A percentile compares a stretch with the other conserved stretches of the same genome.
phyloP scores from a whole-genome alignment of 2,888 invertebrate genomes.

The Ornithoptera priamus region DNA sequence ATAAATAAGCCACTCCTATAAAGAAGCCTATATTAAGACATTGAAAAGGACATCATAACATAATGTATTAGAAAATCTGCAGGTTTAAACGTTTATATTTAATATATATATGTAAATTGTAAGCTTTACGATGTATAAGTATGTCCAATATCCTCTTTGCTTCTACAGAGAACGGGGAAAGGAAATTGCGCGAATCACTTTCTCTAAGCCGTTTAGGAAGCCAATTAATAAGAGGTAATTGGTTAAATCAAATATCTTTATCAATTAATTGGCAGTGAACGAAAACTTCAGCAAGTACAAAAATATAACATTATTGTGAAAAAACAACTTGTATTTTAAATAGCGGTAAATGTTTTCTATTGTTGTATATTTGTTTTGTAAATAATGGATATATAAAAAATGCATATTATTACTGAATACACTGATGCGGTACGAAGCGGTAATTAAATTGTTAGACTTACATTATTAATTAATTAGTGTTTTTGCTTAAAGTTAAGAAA shows the following conservation, averaged over 20 bases:
- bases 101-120: not conserved
- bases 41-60: not conserved
- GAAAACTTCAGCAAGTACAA: too few relatives aligned
- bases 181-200: not conserved
- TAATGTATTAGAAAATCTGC: not conserved
- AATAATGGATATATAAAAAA: too few relatives aligned
- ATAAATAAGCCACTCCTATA: too few relatives aligned
- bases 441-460: not conserved
- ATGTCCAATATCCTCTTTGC: not conserved
- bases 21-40: too few relatives aligned
- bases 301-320: too few relatives aligned
- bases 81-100: not conserved
- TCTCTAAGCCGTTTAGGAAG: not conserved
- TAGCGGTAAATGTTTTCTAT: too few relatives aligned
- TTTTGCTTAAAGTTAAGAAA: not conserved
- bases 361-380: too few relatives aligned
- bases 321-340: too few relatives aligned
- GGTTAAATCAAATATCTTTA: not conserved
- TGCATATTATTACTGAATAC: too few relatives aligned
- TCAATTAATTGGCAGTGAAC: not conserved
- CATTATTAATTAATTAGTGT: not conserved
- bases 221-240: constrained; percentile 12
- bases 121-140: not conserved
- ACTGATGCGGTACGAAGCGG: not conserved
- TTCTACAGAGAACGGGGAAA: not conserved